Base-by-base conservation (phyloP, 2,113 vertebrate species). In the Grammomys dolichurus region DNA sequence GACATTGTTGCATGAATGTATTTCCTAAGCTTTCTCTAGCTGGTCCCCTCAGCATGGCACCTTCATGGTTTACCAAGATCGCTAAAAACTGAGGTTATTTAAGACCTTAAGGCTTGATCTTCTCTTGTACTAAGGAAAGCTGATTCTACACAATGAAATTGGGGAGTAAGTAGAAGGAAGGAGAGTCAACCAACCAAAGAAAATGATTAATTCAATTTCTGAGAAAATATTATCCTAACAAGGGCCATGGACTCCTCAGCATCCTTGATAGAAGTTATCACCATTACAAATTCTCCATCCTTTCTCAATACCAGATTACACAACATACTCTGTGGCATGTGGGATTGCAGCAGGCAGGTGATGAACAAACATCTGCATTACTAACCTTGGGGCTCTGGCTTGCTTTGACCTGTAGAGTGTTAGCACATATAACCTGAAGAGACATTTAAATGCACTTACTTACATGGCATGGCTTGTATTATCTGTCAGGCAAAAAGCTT, bases 221-320 rank as follows among this genome's bases (percentile, higher is more conserved):
- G 20, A 94, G 76, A 87, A 97, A 94, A 78, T 69, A 86, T 40
- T 54, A 60, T 24, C 24, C n/a, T 67, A 88, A 54, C n/a, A 63
- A 94, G 81, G 86, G n/a, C 67, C 82, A 46, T 19, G 16, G 36
- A 73, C 46, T 78, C 78, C 40, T 87, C 63, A 87, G 77, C 40
- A 78, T 60, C 93, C 14, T 58, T 88, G 26, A 84, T 67, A 70
- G 43, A n/a, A 28, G 36, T 48, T 60, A 54, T 65, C 22, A 58
- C 24, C 56, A 33, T 33, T 72, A 14, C 54, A 54, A 82, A 43
- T 24, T 48, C 46, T 91, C 70, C 3, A 28, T 22, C 75, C n/a
- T 67, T 33, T 81, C 33, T 46, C 40, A 78, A 11, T 33, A 91
- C 87, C 40, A 87, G 54, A 91, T 78, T 73, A 31, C 19, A 51